A percentile compares a stretch with the other conserved stretches of the same genome.
Conservation (phyloP, 2,888 invertebrate species). For the Protula sp. region DNA sequence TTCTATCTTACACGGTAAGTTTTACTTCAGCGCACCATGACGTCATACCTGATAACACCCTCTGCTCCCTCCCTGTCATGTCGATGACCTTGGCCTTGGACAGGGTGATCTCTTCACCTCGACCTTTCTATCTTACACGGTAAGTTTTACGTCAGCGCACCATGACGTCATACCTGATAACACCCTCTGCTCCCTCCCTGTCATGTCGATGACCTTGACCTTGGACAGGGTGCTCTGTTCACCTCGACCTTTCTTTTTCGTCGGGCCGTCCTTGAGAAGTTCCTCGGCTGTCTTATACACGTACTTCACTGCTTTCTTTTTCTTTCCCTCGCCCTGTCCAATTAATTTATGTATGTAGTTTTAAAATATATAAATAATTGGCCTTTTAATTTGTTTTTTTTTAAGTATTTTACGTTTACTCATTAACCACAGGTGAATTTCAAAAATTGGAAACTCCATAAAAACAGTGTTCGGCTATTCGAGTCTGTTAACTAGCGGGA, state of each 20-base stretch:
- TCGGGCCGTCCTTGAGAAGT: constrained; percentile 50
- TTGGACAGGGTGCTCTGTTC: constrained; percentile 55
- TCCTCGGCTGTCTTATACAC: constrained; percentile 57
- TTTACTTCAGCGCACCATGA: no score
- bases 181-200: constrained; percentile 88
- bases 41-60: constrained; percentile 62
- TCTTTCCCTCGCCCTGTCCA: constrained; percentile 11
- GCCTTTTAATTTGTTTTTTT: no score
- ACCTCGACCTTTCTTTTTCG: constrained; percentile 31
- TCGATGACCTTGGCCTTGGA: constrained; percentile 92
- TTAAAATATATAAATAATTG: no score
- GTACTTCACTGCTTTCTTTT: constrained; percentile 46
- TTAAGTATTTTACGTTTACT: no score
- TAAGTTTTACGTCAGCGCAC: no score
- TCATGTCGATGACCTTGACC: constrained; percentile 98
- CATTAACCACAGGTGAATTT: no score
- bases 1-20: no score
- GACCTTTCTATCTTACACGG: no score
- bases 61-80: constrained; percentile 93
- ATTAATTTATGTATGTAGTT: no score
- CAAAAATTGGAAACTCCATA: no score
- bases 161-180: constrained; percentile 45
- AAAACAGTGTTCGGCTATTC: no score
- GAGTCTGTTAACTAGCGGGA: no score
- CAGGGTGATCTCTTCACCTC: constrained; percentile 28